Percentiles rank a stretch among this genome's conserved stretches.
Conservation (phyloP, 2,113 vertebrate genomes). For the Notiomystis cincta region DNA sequence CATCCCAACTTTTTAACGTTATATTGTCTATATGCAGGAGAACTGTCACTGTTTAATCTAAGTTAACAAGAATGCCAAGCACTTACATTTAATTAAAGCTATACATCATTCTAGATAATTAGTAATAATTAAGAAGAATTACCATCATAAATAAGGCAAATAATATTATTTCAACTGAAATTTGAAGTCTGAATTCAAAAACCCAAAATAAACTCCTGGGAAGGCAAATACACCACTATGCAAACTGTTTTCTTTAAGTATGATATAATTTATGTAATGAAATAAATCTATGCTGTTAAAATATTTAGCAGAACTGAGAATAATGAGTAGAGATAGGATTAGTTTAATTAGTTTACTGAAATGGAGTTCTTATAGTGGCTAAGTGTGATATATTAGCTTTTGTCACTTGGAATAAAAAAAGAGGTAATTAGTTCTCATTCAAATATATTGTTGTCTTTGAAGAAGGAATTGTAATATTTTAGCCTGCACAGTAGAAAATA, state of each 20-base stretch:
- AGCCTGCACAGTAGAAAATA: slow-evolving; percentile 41
- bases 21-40: background rate
- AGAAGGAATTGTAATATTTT: slow-evolving; percentile 71
- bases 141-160: slow-evolving; percentile 58
- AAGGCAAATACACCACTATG: slow-evolving; percentile 1
- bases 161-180: slow-evolving; percentile 61
- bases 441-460: slow-evolving; percentile 76
- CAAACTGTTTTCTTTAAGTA: slow-evolving; percentile 74
- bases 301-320: slow-evolving; percentile 79
- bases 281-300: slow-evolving; percentile 79
- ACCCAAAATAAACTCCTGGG: slow-evolving; percentile 59
- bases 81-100: slow-evolving; percentile 72
- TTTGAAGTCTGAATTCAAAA: slow-evolving; percentile 64
- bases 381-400: slow-evolving; percentile 82
- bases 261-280: slow-evolving; percentile 78
- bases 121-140: slow-evolving; percentile 76
- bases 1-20: background rate
- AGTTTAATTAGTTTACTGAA: slow-evolving; percentile 84
- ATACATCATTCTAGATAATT: slow-evolving; percentile 74
- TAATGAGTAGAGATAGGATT: slow-evolving; percentile 80
- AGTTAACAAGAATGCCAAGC: slow-evolving; percentile 61
- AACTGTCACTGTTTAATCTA: slow-evolving; percentile 39
- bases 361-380: slow-evolving; percentile 72
- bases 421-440: slow-evolving; percentile 76
- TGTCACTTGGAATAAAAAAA: slow-evolving; percentile 80